Evolutionary conservation across 2,888 invertebrate genomes (phyloP), one percentile per base, ranked within the genome.

Genomic region (Sarcophaga rosellei): DNA sequence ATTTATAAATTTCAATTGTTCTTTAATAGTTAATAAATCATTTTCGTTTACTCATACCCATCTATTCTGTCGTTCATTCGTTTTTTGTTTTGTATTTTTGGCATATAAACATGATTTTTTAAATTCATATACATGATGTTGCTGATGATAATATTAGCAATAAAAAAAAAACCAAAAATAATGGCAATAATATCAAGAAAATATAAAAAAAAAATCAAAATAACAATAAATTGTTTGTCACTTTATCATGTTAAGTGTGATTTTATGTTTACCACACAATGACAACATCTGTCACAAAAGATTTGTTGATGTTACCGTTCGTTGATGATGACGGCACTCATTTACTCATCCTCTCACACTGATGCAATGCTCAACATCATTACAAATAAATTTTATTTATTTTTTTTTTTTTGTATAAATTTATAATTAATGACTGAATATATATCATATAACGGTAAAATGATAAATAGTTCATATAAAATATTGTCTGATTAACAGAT

Each of bases 241-340:
- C 66, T 86, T 86, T 81, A 86, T 86, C 81, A 84, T 81, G 84
- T 84, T 74, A 81, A 84, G 78, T 78, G 86, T 86, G 86, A 84
- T 86, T 86, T 86, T 84, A 81, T 84, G 74, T 86, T 82, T 81
- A 84, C 86, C 84, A 86, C 84, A 75, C 81, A 86, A 81, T 86
- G 86, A 84, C 81, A 86, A 79, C 84, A 86, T 86, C 81, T 86
- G 86, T 86, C 86, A 86, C 70, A 86, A 78, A 84, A 84, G 84
- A 86, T 86, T 86, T 86, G 86, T 86, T 86, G 70, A 77, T 15
- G 47, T 47, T 65, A 65, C 21, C 65, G 25, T 12, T 47, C 15
- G 47, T 12, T 47, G 47, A 47, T 47, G 47, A 47, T 47, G 47
- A 47, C 15, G 47, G 15, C 15, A 15, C 11, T 47, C 12, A 47